These are phyloP conservation scores for Melitaea athalia DNA, from an alignment of 2,888 invertebrate genomes.

Conservation along the genomic window DNA sequence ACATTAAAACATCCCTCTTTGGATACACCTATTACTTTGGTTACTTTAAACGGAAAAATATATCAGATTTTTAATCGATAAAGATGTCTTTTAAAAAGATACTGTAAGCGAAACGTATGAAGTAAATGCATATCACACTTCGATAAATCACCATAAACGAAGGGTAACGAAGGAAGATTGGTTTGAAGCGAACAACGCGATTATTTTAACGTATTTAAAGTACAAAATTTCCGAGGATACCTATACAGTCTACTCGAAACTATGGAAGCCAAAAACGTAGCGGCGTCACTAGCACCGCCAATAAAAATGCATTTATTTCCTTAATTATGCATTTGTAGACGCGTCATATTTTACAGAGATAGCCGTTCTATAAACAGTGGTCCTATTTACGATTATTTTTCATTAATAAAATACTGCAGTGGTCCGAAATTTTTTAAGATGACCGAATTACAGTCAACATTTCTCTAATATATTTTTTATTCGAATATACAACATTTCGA, in stretches of 20 bases:
- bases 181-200: conserved; percentile 26
- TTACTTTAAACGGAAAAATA: conserved; percentile 36
- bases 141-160: conserved; percentile 25
- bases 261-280: conserved; percentile 77
- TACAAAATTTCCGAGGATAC: conserved; percentile 63
- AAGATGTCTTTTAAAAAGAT: conserved; percentile 13
- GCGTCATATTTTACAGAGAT: conserved; percentile 68
- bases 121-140: conserved; percentile 22
- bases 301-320: conserved; percentile 54
- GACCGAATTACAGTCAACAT: neutral
- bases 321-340: conserved; percentile 49
- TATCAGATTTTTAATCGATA: conserved; percentile 2
- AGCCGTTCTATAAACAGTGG: conserved; percentile 69
- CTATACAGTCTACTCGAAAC: conserved; percentile 62
- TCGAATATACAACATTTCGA: conserved; percentile 1
- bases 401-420: conserved; percentile 70
- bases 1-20: conserved; percentile 44
- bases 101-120: conserved; percentile 3
- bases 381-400: conserved; percentile 62
- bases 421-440: conserved; percentile 63
- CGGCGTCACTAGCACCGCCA: conserved; percentile 60
- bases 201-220: conserved; percentile 55
- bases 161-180: conserved; percentile 25
- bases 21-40: conserved; percentile 54
- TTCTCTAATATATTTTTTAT: conserved; percentile 9